These are phyloP conservation scores for Eurois occulta DNA, from an alignment of 2,888 invertebrate genomes.

Conservation along the genomic window DNA sequence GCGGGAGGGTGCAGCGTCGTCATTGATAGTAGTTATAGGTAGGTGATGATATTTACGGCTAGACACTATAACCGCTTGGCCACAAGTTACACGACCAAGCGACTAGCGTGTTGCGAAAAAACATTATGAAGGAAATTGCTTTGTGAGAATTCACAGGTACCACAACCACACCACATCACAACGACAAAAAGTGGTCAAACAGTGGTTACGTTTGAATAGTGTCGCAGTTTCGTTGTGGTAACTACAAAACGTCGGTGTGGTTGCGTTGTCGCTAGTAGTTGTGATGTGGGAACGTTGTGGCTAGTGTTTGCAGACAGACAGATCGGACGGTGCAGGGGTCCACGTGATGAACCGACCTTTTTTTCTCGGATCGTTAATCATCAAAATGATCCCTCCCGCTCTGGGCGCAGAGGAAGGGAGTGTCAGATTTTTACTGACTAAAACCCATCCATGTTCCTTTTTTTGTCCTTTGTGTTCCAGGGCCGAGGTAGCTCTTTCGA, in stretches of 20 bases:
- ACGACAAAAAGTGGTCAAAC: neutral
- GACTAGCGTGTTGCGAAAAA: neutral
- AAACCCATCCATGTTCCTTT: too few relatives aligned
- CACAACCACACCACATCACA: neutral
- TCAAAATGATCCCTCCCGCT: too few relatives aligned
- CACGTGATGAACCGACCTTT: too few relatives aligned
- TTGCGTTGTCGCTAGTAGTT: too few relatives aligned
- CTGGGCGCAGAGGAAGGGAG: too few relatives aligned
- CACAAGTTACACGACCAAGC: neutral
- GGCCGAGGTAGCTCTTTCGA: too few relatives aligned
- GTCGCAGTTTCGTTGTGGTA: neutral
- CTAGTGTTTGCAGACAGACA: too few relatives aligned
- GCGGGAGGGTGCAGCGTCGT: slow-evolving; percentile 43
- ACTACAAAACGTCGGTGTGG: neutral
- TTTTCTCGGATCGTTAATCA: too few relatives aligned
- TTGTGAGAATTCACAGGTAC: neutral
- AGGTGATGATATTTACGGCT: slow-evolving; percentile 1
- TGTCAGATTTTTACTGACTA: too few relatives aligned
- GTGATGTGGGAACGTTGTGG: too few relatives aligned
- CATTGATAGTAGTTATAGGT: slow-evolving; percentile 16
- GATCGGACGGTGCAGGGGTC: too few relatives aligned
- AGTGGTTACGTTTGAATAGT: neutral
- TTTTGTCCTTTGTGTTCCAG: too few relatives aligned
- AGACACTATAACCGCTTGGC: neutral
- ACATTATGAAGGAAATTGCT: neutral